Conservation (phyloP, 2,888 invertebrate genomes). For the Caenorhabditis auriculariae region DNA sequence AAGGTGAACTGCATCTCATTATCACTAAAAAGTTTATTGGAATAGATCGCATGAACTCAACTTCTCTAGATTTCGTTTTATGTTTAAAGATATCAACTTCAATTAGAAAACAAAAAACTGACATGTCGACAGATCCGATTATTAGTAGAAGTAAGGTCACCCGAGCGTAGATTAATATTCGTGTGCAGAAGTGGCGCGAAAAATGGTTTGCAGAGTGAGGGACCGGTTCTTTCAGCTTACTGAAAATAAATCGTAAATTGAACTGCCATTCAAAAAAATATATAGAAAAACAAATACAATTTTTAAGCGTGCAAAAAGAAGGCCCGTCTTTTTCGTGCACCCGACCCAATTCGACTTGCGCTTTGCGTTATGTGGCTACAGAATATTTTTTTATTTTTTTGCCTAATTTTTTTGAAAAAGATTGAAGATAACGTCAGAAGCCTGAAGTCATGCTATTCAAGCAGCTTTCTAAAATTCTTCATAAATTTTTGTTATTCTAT, state of each 20-base stretch:
- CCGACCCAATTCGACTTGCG: no score
- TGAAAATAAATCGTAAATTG: constrained; percentile 8
- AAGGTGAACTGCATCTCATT: constrained; percentile 15
- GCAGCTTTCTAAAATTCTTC: no score
- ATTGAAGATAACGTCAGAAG: no score
- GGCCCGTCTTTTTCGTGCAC: no score
- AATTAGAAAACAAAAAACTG: constrained; percentile 6
- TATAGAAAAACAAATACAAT: no score
- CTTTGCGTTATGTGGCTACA: no score
- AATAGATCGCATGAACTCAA: background rate
- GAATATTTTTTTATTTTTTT: no score
- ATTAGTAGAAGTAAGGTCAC: constrained; percentile 21
- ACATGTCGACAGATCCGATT: constrained; percentile 38
- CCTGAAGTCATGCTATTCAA: no score
- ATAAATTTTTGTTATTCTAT: no score
- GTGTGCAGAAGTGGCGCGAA: constrained; percentile 22
- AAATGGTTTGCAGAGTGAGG: constrained; percentile 13
- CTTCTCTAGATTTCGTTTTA: background rate
- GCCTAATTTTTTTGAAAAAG: no score
- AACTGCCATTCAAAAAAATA: no score
- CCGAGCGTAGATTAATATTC: constrained; percentile 16
- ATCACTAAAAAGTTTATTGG: constrained; percentile 19
- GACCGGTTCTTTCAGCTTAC: constrained; percentile 15
- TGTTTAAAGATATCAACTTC: background rate
- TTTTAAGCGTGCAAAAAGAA: no score